These are phyloP conservation scores for Parelbella ahira DNA, from an alignment of 2,888 invertebrate genomes.

Conservation along the genomic window DNA sequence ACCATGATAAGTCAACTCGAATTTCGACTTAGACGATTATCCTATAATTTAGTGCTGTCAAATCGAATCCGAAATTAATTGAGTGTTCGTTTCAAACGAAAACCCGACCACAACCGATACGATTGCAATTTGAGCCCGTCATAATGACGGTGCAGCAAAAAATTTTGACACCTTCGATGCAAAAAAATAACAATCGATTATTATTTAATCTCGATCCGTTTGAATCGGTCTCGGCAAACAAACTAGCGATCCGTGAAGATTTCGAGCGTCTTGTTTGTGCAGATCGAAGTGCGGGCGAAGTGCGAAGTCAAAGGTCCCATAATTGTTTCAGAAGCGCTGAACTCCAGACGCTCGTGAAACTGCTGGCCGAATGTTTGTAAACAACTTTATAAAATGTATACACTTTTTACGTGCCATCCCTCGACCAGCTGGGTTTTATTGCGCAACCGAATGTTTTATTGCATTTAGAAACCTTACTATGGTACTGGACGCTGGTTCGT, in stretches of 20 bases:
- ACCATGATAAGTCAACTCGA: conserved; percentile 19
- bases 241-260: conserved; percentile 37
- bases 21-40: conserved; percentile 32
- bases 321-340: conserved; percentile 22
- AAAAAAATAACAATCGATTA: conserved; percentile 59
- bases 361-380: conserved; percentile 58
- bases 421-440: conserved; percentile 61
- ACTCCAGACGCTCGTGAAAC: conserved; percentile 32
- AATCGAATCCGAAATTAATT: conserved; percentile 67
- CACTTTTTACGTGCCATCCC: conserved; percentile 50
- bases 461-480: too few relatives aligned
- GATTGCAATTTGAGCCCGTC: conserved; percentile 61
- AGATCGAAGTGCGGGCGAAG: conserved; percentile 11
- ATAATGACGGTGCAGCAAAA: conserved; percentile 69
- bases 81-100: conserved; percentile 53
- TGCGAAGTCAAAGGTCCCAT: conserved; percentile 29
- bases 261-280: conserved; percentile 28
- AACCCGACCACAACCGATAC: conserved; percentile 51
- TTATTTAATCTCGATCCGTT: conserved; percentile 54
- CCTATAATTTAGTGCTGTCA: conserved; percentile 65
- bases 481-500: conserved; percentile 32
- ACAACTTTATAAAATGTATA: conserved; percentile 49
- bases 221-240: conserved; percentile 49
- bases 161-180: conserved; percentile 53
- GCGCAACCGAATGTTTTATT: too few relatives aligned